Percentiles rank a stretch among this genome's conserved stretches.
phyloP scores from a whole-genome alignment of 2,888 invertebrate genomes.

The Nymphalis c-album region DNA sequence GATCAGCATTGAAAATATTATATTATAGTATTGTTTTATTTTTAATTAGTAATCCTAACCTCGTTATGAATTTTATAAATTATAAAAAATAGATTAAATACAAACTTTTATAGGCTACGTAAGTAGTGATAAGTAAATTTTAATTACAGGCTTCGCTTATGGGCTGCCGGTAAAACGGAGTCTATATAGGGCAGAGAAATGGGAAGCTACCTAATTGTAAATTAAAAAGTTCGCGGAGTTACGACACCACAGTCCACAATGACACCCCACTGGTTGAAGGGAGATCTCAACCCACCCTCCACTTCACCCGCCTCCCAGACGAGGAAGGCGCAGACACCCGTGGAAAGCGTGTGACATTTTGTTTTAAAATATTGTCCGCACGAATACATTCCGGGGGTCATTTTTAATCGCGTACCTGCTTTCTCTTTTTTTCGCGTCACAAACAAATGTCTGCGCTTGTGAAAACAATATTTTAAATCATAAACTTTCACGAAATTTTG shows the following conservation, averaged over 20 bases:
- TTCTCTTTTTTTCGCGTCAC: constrained; percentile 57
- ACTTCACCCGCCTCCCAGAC: constrained; percentile 45
- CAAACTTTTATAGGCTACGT: constrained; percentile 13
- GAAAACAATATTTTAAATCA: constrained; percentile 34
- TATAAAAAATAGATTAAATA: not conserved
- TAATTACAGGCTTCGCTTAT: constrained; percentile 71
- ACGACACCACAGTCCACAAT: constrained; percentile 82
- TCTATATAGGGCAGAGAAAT: constrained; percentile 82
- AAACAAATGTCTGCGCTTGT: constrained; percentile 39
- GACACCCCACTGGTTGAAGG: constrained; percentile 69
- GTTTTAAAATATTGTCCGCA: constrained; percentile 81
- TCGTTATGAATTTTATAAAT: not conserved
- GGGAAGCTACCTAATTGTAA: constrained; percentile 82
- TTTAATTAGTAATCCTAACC: not conserved
- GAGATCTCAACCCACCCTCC: constrained; percentile 40
- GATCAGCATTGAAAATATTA: not conserved
- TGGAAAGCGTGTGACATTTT: constrained; percentile 81
- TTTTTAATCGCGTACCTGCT: constrained; percentile 72
- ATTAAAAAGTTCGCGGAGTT: constrained; percentile 82
- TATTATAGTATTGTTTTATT: not conserved
- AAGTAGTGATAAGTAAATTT: constrained; percentile 74
- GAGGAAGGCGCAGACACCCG: constrained; percentile 67
- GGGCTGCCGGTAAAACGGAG: constrained; percentile 78
- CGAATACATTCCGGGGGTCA: constrained; percentile 79
- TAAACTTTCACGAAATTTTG: constrained; percentile 31